Base-by-base conservation (phyloP, 2,797 vertebrate genomes). In the Clarias platycephalus region DNA sequence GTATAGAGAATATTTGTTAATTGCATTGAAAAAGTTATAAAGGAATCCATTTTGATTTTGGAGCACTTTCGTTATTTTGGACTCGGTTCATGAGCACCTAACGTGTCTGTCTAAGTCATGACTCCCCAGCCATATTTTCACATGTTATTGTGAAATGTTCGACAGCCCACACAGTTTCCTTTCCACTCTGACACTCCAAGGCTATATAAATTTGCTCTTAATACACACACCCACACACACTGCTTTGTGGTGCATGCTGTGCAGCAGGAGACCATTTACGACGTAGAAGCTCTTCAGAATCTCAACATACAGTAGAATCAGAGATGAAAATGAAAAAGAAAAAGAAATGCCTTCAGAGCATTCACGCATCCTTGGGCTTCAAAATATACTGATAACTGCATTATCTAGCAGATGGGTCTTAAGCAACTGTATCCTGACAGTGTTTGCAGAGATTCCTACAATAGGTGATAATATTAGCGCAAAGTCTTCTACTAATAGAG, bases 201-300 rank as follows among this genome's bases (percentile, higher is more conserved):
- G 74, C 85, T 84, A 55, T 86, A 83, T 86, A 88, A 86, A 86
- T 87, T 84, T 86, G 66, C 86, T 85, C 84, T 88, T 84, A 87
- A 90, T 88, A 82, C 74, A 20, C 77, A 84, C 84, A 67, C 81
- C 85, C 68, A 84, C 82, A 83, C 80, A 80, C 63, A 58, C 57
- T 83, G 83, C 53, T 79, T 88, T 87, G 81, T 87, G 85, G 58
- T 64, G 81, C 71, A 81, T 84, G 78, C 83, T 79, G 86, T 82
- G 86, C 58, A 53, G 78, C 60, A 91, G 86, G 88, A 89, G 86
- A 90, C 88, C 89, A 90, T 89, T 90, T 89, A 88, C 83, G 53
- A 78, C 18, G 26, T 28, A 62, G n/a, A 82, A 86, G 82, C 83
- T 87, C 83, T 81, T 68, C 70, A 82, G 80, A 85, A 84, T 28